Evolutionary conservation across 2,888 invertebrate species (phyloP), one percentile per base, ranked within the genome.

Genomic region (Camponotus fellah): DNA sequence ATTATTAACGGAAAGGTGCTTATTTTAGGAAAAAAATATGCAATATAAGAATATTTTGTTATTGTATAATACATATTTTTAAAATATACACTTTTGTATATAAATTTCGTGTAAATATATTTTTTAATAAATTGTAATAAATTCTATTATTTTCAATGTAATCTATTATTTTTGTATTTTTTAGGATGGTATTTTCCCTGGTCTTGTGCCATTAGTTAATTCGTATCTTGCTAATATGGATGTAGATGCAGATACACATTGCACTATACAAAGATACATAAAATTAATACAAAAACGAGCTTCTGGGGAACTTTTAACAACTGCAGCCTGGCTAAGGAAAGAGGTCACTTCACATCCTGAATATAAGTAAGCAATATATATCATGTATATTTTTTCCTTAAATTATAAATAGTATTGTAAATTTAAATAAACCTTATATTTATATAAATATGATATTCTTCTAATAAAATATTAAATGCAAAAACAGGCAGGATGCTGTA

Each of bases 171-270:
- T 46, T 37, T 40, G 10, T 68, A 4, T 82, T 81, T 91, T 95
- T 56, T 90, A 98, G 97, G 97, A 97, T 85, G 97, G 97, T 83
- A 97, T 97, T 85, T 99, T 99, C 95, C 99, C 99, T 37, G 99
- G 99, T 0, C 96, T 99, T 91, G 97, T 99, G 89, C 98, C 99
- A 4, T 95, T 99, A 91, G 98, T 99, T 86, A 98, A 98, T 94
- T 98, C 98, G 92, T 99, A 99, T 95, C 96, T 99, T 91, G 97
- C 97, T 89, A 98, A 98, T 85, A 98, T 99, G 97, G 99, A 99
- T 95, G 98, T 99, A 72, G 99, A 99, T 95, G 99, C 99, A 2
- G 99, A 99, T 95, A 99, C 99, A 60, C 98, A 98, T 95, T 99
- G 99, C 95, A 99, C 99, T 10, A 98, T 99, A 92, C 98, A 98